Percentiles rank a stretch among this genome's conserved stretches.
Evolutionary conservation across 2,113 vertebrate species (phyloP).

Genomic region (Scopus umbretta): DNA sequence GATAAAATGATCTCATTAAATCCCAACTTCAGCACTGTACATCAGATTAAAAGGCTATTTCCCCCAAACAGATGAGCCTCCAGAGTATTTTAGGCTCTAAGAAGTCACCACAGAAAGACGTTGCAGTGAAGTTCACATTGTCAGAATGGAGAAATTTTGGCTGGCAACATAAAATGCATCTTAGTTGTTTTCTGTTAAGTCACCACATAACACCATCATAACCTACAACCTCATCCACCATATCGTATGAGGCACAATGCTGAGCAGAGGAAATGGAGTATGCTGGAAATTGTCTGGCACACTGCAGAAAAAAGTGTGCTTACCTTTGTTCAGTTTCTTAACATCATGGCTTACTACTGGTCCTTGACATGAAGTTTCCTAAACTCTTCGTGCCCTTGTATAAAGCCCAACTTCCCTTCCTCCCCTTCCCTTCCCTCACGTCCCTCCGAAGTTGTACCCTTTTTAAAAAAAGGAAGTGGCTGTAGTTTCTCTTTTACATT

Average conservation of each 20-base stretch:
- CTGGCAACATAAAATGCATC: not conserved
- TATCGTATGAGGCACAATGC: not conserved
- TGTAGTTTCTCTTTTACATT: not conserved
- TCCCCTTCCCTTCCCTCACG: not conserved
- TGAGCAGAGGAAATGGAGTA: not conserved
- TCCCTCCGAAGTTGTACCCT: not conserved
- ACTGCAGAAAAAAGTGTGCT: not conserved
- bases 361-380: not conserved
- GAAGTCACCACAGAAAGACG: not conserved
- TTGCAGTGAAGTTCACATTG: not conserved
- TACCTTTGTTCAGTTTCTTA: not conserved
- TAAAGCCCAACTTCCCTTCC: not conserved
- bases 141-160: not conserved
- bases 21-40: not conserved
- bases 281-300: not conserved
- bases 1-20: not conserved
- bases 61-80: not conserved
- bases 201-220: not conserved
- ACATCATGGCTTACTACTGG: not conserved
- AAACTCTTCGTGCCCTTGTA: not conserved
- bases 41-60: not conserved
- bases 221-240: not conserved
- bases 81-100: not conserved
- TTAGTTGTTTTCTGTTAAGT: not conserved
- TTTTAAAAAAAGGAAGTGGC: constrained; percentile 14